Evolutionary conservation across 2,797 vertebrate genomes (phyloP), one percentile per base, ranked within the genome.

Genomic region (Ctenochaetus hawaiiensis): DNA sequence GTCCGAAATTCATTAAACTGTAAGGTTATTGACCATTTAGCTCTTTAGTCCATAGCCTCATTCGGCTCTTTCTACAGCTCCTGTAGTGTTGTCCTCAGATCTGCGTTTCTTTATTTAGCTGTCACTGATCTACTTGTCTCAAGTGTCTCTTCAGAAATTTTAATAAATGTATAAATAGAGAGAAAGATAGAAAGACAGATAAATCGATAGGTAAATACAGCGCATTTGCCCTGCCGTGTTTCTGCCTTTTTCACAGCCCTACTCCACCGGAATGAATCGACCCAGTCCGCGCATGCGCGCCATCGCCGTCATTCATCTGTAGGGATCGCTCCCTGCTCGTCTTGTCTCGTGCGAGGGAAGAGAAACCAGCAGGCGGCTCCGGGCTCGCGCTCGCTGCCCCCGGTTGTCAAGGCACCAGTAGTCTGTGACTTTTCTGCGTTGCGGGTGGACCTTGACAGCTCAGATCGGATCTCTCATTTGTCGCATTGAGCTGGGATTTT

Each of bases 271-370:
- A 91, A 88, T 86, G 87, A 93, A 83, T 78, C 65, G 72, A 77
- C 6, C 69, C 67, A 23, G 20, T 81, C 34, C 60, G 78, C 94
- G 92, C 93, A 26, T 94, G 94, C 94, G 94, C 92, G 85, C 56
- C 72, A 13, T 13, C 37, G 0, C 47, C 78, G 13, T 72, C 85
- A 78, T 77, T 84, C 90, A 86, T 85, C 54, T 82, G 62, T 17
- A 59, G 74, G 69, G 87, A 57, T 80, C 71, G 34, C 71, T 65
- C 63, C 26, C 52, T 63, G 56, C 41, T 51, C 22, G 52, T 61
- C 69, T n/a, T 11, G 84, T 88, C 83, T 90, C 84, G 82, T 89
- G 88, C 73, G 41, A 73, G 64, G 61, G 72, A 64, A 58, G 57
- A 84, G 82, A 75, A 65, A 86, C 84, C 89, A 89, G 91, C 89